These are phyloP conservation scores for Danio albolineatus DNA, from an alignment of 2,797 vertebrate species.

Conservation along the genomic window DNA sequence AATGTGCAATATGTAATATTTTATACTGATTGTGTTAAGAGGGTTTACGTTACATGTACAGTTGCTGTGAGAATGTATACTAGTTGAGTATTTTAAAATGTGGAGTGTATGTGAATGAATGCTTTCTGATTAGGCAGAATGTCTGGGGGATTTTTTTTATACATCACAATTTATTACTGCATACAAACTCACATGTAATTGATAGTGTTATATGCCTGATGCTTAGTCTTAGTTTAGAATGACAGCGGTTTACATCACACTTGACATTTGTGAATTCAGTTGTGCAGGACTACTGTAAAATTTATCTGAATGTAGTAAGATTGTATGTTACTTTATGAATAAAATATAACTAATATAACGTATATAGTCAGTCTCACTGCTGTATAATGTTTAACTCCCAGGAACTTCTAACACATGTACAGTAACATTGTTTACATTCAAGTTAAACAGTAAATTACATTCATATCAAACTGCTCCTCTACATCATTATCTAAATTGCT, in stretches of 20 bases:
- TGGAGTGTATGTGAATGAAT: background rate
- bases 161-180: background rate
- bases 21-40: background rate
- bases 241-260: background rate
- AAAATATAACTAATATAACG: background rate
- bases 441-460: too few species aligned
- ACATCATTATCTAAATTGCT: too few species aligned
- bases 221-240: background rate
- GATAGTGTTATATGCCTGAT: background rate
- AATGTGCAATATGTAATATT: background rate
- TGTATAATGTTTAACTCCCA: background rate
- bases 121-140: background rate
- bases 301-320: background rate
- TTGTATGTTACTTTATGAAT: background rate
- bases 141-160: background rate
- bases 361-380: background rate
- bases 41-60: background rate
- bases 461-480: background rate
- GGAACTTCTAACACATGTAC: background rate
- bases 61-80: slow-evolving; percentile 5
- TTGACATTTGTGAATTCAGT: background rate
- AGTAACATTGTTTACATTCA: background rate
- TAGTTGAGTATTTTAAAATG: background rate
- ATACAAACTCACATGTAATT: background rate
- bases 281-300: too few species aligned